Evolutionary conservation across 37 sponge, comb jelly and placozoan genomes (phyloP), one percentile per base, ranked within the genome.

Genomic region (Cladorhizidae sp.): DNA sequence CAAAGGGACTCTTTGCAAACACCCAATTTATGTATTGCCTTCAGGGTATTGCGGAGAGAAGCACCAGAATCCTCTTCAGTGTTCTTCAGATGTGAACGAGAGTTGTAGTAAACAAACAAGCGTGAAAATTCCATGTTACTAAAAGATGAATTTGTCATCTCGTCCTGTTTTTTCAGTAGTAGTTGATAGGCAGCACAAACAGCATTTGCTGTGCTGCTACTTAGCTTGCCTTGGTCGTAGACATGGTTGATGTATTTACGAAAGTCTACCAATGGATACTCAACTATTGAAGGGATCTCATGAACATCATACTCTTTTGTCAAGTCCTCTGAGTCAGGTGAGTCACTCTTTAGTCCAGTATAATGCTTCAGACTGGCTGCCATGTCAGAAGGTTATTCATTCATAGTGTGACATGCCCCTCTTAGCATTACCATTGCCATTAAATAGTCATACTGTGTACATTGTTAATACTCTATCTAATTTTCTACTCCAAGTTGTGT

Each of bases 71-170:
- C 74, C 6, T 2, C 22, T 2, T 17, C 9, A 31, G 32, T n/a
- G 57, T 2, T n/a, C 1, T 36, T 36, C 28, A 55, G 37, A 32
- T 31, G 7, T n/a, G 6, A 57, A 3, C 74, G 55, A 31, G 74
- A 31, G 74, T 74, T 74, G 57, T 74, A 74, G 35, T 74, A 74
- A 17, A 74, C 57, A n/a, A 74, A 74, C 74, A 74, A 56, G 33
- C 74, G 74, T 31, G 74, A 74, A 36, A 57, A 36, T 9, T 71
- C 45, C 40, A 71, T 41, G 28, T 71, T 12, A 23, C 23, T 25
- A 45, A 41, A 41, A n/a, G 11, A 2, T 5, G n/a, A 36, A 45
- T 1, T 1, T 14, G 43, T 0, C 6, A 6, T 3, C 40, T 31
- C 21, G 7, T 11, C 18, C 9, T 75, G 40, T 58, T 57, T 75